phyloP scores from a whole-genome alignment of 1,140 invertebrate genomes.

The Acromyrmex heyeri region DNA sequence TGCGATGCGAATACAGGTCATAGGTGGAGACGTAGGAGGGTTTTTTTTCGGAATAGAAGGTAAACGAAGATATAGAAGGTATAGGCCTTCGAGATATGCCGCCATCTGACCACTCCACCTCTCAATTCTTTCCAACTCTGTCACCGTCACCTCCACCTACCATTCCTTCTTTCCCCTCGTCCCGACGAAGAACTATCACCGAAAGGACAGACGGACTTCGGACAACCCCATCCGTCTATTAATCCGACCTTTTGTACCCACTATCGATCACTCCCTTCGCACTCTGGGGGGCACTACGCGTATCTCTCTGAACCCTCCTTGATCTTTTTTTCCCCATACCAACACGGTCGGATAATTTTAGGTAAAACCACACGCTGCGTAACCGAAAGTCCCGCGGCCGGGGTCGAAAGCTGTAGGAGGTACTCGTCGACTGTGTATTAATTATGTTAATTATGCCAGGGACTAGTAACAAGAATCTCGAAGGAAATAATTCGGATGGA shows the following conservation, averaged over 20 bases:
- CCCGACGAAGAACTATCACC: conserved; percentile 32
- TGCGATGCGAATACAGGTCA: conserved; percentile 62
- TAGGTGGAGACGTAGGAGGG: conserved; percentile 31
- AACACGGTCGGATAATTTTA: conserved; percentile 66
- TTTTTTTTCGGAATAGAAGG: not conserved
- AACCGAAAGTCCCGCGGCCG: conserved; percentile 65
- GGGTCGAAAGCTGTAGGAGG: conserved; percentile 77
- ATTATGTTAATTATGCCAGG: conserved; percentile 74
- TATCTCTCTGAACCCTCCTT: conserved; percentile 53
- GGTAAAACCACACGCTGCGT: conserved; percentile 80
- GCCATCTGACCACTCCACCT: not conserved
- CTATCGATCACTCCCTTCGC: conserved; percentile 78
- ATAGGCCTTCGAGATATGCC: not conserved
- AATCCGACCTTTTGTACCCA: conserved; percentile 77
- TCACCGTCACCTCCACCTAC: conserved; percentile 1
- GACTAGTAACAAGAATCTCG: not conserved
- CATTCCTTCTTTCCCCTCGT: not conserved
- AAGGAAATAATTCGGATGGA: conserved; percentile 22
- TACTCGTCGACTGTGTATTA: conserved; percentile 77
- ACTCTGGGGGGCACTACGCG: conserved; percentile 55
- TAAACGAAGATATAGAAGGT: not conserved
- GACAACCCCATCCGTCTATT: conserved; percentile 78
- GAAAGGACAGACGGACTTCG: conserved; percentile 35
- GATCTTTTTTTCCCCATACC: conserved; percentile 34
- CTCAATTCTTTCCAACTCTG: conserved; percentile 13